Evolutionary conservation across 2,113 vertebrate genomes (phyloP), one percentile per base, ranked within the genome.

Genomic region (Laticauda colubrina): DNA sequence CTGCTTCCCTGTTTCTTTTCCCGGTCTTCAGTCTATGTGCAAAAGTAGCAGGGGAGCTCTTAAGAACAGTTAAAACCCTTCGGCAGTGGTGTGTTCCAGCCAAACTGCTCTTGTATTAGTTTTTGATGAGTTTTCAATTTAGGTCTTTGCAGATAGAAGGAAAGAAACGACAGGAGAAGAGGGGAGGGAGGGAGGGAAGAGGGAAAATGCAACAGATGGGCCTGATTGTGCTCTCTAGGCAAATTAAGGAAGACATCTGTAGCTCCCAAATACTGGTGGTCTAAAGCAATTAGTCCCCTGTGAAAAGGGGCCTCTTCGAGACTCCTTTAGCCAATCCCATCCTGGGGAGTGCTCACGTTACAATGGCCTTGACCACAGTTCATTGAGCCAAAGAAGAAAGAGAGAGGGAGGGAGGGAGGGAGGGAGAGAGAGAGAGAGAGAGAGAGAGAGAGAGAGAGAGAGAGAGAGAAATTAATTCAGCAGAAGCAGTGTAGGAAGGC

Each of bases 111-210:
- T 98, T 99, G 98, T 99, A 99, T 99, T 99, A 99, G 98, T 99
- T 99, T 99, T 99, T 99, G 98, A 99, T 99, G 98, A 99, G 98
- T 98, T 99, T 99, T 99, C 98, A 99, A 99, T 99, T 98, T 98
- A 98, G 98, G 85, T 96, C 98, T 97, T 97, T 96, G 98, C 98
- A 98, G 98, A 99, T 98, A 98, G 97, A 98, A 97, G 97, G 97
- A 98, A 97, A 97, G 97, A 97, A 97, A 97, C 96, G 96, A 96
- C 93, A 97, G 96, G 96, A 97, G 96, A 93, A 95, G 95, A 96
- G 97, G 97, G 97, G 96, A 56, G 53, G 87, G 87, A 55, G 54
- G 88, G 88, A 56, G 53, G 96, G 95, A 57, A 89, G 95, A 18
- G 97, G 98, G 98, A 99, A 99, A 99, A 98, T 97, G 98, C 98